These are phyloP conservation scores for Azemiops feae DNA, from an alignment of 2,113 vertebrate genomes.

Conservation along the genomic window DNA sequence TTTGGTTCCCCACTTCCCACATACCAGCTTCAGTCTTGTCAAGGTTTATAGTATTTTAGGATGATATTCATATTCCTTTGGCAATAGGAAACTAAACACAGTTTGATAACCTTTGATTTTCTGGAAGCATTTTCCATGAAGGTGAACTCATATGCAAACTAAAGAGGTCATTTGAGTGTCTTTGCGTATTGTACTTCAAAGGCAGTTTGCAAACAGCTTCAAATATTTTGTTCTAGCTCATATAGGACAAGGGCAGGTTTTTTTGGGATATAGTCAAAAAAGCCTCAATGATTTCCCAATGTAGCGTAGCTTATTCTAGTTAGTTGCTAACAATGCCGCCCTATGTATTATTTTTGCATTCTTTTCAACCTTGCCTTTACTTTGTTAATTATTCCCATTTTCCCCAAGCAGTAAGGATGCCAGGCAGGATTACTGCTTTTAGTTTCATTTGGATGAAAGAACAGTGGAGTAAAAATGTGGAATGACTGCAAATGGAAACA, in stretches of 20 bases:
- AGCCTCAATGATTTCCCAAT: neutral
- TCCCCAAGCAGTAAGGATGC: neutral
- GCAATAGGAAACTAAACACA: slow-evolving; percentile 32
- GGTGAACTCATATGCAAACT: slow-evolving; percentile 30
- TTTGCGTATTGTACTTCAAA: slow-evolving; percentile 23
- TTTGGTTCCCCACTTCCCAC: neutral
- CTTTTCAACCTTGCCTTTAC: neutral
- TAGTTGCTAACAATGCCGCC: neutral
- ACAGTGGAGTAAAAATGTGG: neutral
- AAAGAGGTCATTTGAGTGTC: slow-evolving; percentile 27
- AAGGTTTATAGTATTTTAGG: slow-evolving; percentile 20
- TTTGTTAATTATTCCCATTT: neutral
- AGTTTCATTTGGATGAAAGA: neutral
- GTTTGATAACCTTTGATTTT: slow-evolving; percentile 32
- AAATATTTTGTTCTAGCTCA: neutral
- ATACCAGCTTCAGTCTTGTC: slow-evolving; percentile 7
- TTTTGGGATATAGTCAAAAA: neutral
- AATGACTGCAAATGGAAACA: neutral
- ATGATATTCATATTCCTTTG: slow-evolving; percentile 40
- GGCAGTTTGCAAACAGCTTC: slow-evolving; percentile 17
- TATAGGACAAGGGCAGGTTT: neutral
- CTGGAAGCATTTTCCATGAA: slow-evolving; percentile 35
- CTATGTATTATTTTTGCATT: neutral
- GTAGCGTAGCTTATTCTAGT: neutral
- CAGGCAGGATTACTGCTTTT: neutral